Base-by-base conservation (phyloP, 92 coral and sea anemone genomes). In the Actinernus sp. region DNA sequence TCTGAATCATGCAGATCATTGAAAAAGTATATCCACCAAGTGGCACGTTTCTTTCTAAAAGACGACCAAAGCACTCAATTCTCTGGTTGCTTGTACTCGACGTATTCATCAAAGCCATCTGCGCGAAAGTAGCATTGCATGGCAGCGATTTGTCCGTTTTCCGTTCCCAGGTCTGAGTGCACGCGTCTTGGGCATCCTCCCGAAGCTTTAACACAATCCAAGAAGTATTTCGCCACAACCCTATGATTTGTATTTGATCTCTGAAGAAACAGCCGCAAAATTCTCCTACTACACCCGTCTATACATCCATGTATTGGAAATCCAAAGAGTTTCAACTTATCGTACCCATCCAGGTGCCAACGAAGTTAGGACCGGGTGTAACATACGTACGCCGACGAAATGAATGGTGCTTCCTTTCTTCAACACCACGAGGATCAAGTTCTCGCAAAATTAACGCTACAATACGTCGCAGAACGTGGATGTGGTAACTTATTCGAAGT, bases 401-500 rank as follows among this genome's bases (percentile, higher is more conserved):
- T 44, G 51, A 59, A n/a, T 55, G 5, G 21, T 43, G 65, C 32
- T 77, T 77, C 58, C 77, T 60, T 27, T n/a, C 38, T 56, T 77
- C 60, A 3, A 77, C 77, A 23, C 84, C 77, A 55, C 57, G 51
- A 17, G 84, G 84, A 54, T 78, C 78, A 28, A 78, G 31, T 16
- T 68, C 85, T 1, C 73, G 75, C 57, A 78, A 63, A 52, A 76
- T 40, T 18, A 66, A 64, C 4, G 83, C 74, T 37, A 76, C 74
- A 17, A 53, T 43, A 6, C 61, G 25, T 24, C 74, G 65, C 46
- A 47, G 79, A 27, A 60, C 79, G 41, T 68, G 68, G 26, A 68
- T 68, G 54, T 78, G 85, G 38, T 68, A 71, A 13, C 78, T 61
- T 22, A 78, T 34, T 58, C 78, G 47, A 55, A 78, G 46, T 24